These are phyloP conservation scores for Neosalanx taihuensis DNA, from an alignment of 2,797 vertebrate genomes.

Conservation along the genomic window DNA sequence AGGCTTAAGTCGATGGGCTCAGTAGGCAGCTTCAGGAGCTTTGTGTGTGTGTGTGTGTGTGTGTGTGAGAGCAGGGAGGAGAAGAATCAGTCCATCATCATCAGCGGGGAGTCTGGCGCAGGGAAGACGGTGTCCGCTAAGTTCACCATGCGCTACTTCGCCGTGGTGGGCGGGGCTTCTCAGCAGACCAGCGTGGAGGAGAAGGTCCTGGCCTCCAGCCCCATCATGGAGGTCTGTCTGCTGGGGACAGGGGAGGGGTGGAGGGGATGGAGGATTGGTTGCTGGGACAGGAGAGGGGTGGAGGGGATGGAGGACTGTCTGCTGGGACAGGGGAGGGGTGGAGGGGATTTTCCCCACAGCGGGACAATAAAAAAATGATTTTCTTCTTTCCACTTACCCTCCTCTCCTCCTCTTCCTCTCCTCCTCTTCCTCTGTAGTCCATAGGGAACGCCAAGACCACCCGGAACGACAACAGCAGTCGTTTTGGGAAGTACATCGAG, in stretches of 20 bases:
- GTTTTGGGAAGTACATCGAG: conserved; percentile 84
- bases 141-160: conserved; percentile 80
- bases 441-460: conserved; percentile 82
- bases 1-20: neutral
- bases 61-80: conserved; percentile 65
- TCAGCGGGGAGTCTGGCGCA: conserved; percentile 79
- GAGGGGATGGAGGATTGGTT: neutral
- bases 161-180: conserved; percentile 71
- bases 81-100: conserved; percentile 81
- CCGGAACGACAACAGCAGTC: conserved; percentile 82
- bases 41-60: neutral
- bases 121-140: conserved; percentile 79
- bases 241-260: neutral
- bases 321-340: no score
- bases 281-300: neutral
- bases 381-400: neutral
- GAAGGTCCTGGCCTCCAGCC: conserved; percentile 79
- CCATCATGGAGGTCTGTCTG: conserved; percentile 77
- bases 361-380: no score
- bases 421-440: conserved; percentile 56
- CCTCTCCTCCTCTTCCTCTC: neutral
- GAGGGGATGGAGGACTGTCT: no score
- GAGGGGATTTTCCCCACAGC: no score
- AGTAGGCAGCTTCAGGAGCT: neutral
- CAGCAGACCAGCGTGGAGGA: conserved; percentile 78